Conservation (phyloP, 2,888 invertebrate species). For the Ephialtes manifestator region DNA sequence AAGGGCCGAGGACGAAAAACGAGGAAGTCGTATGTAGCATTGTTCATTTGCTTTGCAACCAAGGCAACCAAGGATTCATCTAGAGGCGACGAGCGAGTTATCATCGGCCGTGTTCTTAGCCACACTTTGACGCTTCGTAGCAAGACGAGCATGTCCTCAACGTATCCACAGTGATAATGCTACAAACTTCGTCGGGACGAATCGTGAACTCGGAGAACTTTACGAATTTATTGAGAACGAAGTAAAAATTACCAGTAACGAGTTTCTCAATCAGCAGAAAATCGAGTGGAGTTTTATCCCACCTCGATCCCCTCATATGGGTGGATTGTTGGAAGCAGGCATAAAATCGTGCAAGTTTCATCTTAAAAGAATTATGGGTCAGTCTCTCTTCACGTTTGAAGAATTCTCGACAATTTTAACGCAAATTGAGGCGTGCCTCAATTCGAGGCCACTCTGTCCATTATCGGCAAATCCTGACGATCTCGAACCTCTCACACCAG, state of each 20-base stretch:
- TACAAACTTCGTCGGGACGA: constrained; percentile 76
- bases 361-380: constrained; percentile 69
- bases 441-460: constrained; percentile 76
- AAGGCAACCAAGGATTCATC: constrained; percentile 73
- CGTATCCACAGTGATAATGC: constrained; percentile 73
- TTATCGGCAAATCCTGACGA: constrained; percentile 73
- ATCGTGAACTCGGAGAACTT: constrained; percentile 63
- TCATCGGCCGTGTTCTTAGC: constrained; percentile 69
- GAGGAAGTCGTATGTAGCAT: constrained; percentile 68
- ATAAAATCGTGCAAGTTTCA: constrained; percentile 77
- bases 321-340: constrained; percentile 78
- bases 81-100: constrained; percentile 71
- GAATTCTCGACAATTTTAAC: constrained; percentile 74
- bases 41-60: constrained; percentile 72
- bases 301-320: constrained; percentile 76
- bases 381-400: constrained; percentile 73
- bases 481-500: constrained; percentile 76
- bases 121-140: constrained; percentile 69
- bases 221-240: constrained; percentile 25
- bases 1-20: constrained; percentile 61
- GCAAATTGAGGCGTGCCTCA: constrained; percentile 76
- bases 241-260: not conserved
- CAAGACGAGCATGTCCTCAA: constrained; percentile 66
- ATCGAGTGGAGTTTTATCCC: constrained; percentile 77
- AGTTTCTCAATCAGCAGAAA: constrained; percentile 27